A percentile compares a stretch with the other conserved stretches of the same genome.
Evolutionary conservation across 2,797 vertebrate species (phyloP).

Genomic region (Chelon auratus): DNA sequence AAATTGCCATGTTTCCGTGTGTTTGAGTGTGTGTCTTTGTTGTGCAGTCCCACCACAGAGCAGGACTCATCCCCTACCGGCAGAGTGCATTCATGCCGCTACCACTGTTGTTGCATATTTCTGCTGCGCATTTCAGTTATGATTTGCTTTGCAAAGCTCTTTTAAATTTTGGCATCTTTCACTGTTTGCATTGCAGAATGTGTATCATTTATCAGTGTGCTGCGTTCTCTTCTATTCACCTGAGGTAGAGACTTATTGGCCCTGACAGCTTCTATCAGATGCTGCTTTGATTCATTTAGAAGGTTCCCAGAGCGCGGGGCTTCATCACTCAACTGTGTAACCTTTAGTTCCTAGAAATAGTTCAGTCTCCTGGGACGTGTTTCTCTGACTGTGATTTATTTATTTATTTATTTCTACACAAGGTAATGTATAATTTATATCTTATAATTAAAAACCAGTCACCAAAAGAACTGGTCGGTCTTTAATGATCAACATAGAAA

Average conservation of each 20-base stretch:
- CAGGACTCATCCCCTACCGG: neutral
- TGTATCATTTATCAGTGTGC: neutral
- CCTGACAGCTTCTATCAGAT: neutral
- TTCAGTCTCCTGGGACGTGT: neutral
- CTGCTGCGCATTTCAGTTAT: neutral
- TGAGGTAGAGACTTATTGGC: slow-evolving; percentile 4
- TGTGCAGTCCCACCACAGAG: neutral
- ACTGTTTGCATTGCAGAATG: slow-evolving; percentile 1
- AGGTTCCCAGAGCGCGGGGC: slow-evolving; percentile 11
- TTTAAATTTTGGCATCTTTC: neutral
- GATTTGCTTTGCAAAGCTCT: neutral
- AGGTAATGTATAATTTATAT: neutral
- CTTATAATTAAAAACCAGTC: neutral
- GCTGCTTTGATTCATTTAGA: slow-evolving; percentile 5
- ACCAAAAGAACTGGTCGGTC: neutral
- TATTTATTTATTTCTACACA: neutral
- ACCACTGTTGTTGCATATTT: neutral
- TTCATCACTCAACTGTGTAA: slow-evolving; percentile 9
- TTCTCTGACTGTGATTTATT: slow-evolving; percentile 11
- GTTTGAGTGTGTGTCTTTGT: neutral
- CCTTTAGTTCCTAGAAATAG: neutral
- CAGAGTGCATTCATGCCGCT: neutral
- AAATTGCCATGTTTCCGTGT: neutral
- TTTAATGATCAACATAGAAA: neutral
- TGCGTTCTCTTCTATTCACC: neutral